Evolutionary conservation across 1,140 invertebrate species (phyloP), one percentile per base, ranked within the genome.

Genomic region (Drosophila orosa): DNA sequence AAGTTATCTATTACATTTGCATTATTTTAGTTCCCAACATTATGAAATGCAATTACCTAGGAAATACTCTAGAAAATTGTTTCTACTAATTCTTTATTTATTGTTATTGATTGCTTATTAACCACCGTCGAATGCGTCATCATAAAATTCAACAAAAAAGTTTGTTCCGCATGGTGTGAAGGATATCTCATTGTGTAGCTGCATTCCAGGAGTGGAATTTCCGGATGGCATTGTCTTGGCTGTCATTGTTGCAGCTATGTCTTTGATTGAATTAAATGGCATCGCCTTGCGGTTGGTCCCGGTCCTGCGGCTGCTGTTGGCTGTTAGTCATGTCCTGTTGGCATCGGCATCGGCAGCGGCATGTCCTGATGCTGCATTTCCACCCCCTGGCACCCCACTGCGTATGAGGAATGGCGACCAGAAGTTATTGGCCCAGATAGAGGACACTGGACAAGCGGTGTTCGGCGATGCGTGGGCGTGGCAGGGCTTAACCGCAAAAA

Each of bases 191-290:
- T 25, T n/a, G 57, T 29, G n/a, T 15, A n/a, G 24, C 6, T 17
- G 27, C 13, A 55, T 24, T 17, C 39, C 55, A 48, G 47, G 58
- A 56, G 52, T 73, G 72, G 63, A 47, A 72, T 66, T 78, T 68
- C 19, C 40, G 47, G 40, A 44, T 42, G 40, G 40, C 72, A 37
- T 55, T 54, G 60, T 62, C 61, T 63, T 65, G 39, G 60, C 60
- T 74, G 72, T 84, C 77, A 80, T 63, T 77, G 73, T 76, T 58
- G 50, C 47, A 74, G 82, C 78, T 78, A 75, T 76, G 82, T 75
- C 83, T 86, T 82, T 87, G 83, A 86, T 87, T 86, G 74, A 87
- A 86, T 86, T 87, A 87, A 87, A 87, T 79, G 77, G 66, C 65
- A 33, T 47, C 67, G 63, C 72, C 74, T 61, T 75, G 72, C 47